Evolutionary conservation across 2,113 vertebrate species (phyloP), one percentile per base, ranked within the genome.

Genomic region (Urocolius indicus): DNA sequence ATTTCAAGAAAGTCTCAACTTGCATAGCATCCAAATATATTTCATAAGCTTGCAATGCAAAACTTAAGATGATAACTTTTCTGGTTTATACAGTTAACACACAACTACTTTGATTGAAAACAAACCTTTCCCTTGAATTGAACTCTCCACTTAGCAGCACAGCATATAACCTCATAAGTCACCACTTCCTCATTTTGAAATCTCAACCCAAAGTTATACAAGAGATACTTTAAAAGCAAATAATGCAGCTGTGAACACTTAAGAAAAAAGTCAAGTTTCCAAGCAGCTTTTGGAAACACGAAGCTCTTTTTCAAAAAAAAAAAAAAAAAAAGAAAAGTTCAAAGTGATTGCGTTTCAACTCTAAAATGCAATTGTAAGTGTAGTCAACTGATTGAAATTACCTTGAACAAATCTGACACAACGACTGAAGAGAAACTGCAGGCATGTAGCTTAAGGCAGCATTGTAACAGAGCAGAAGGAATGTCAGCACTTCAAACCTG

Each of bases 341-440:
- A 48, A 78, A 62, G 3, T 19, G 6, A 54, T 21, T 43, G 29
- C 49, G 19, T 84, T 91, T 89, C 30, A 76, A 57, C 21, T 61
- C 77, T 18, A 72, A 80, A 78, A 83, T 48, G 20, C 10, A 32
- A 41, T 23, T 93, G 65, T 24, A 74, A 95, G 13, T 67, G 32
- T 63, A 88, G 79, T 38, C 36, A 92, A 17, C 34, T 19, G 43
- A 57, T 17, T 80, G 76, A 84, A 93, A 94, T 98, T 98, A 99
- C 99, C 99, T 99, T 97, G 99, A 99, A 96, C 98, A 99, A 95
- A 99, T 98, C 14, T 99, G 99, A 97, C 99, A 99, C 91, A 99
- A 97, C 8, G 99, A 99, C 91, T 99, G 99, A 92, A 99, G 98
- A 93, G 99, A 99, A 91, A 98, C 98, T 90, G 98, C 87, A 94